Conservation (phyloP, 2,888 invertebrate species). For the Amphimallon solstitiale region DNA sequence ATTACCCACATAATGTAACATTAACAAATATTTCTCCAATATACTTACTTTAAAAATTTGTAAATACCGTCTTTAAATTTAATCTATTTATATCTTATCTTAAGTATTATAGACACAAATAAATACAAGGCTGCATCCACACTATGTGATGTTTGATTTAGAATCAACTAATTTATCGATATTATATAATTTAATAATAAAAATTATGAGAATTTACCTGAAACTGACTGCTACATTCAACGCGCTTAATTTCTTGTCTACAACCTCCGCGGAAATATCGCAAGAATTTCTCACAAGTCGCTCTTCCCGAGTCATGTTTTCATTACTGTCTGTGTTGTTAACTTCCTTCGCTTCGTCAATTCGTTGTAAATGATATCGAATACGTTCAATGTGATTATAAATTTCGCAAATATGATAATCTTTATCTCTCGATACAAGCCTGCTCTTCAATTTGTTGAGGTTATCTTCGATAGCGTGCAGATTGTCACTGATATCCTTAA, state of each 20-base stretch:
- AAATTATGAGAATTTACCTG: constrained; percentile 6
- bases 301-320: constrained; percentile 6
- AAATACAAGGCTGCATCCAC: too few relatives aligned
- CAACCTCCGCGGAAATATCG: constrained; percentile 7
- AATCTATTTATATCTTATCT: too few relatives aligned
- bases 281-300: neutral
- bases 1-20: too few relatives aligned
- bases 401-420: constrained; percentile 22
- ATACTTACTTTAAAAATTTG: too few relatives aligned
- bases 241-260: constrained; percentile 10
- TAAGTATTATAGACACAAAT: too few relatives aligned
- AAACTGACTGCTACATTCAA: neutral
- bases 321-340: too few relatives aligned
- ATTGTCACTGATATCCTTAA: neutral
- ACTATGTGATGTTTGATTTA: too few relatives aligned
- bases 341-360: constrained; percentile 1
- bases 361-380: constrained; percentile 11
- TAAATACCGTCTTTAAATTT: too few relatives aligned
- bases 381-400: constrained; percentile 9
- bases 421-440: constrained; percentile 19
- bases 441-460: constrained; percentile 1
- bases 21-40: too few relatives aligned
- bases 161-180: too few relatives aligned
- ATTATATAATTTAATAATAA: too few relatives aligned
- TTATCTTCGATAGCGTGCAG: constrained; percentile 6